phyloP scores from a whole-genome alignment of 2,888 invertebrate species.

The Mayetiola destructor region DNA sequence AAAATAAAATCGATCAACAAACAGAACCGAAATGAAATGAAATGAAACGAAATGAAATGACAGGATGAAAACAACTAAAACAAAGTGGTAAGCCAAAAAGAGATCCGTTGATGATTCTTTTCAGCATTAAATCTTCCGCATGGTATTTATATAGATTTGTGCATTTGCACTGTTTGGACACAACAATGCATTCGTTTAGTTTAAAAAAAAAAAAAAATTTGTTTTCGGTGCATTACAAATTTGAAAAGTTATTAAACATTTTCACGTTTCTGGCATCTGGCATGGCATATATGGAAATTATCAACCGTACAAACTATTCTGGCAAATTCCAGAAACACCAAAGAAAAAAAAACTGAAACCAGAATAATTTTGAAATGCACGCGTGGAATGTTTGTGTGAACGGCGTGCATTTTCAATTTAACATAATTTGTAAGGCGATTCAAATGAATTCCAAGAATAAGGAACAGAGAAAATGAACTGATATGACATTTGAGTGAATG shows the following conservation, averaged over 20 bases:
- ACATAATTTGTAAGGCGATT: not conserved
- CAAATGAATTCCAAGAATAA: not conserved
- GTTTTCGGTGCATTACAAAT: constrained; percentile 3
- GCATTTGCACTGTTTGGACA: not conserved
- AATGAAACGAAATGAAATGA: no score
- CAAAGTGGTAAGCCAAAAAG: no score
- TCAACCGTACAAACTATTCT: no score
- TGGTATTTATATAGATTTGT: not conserved
- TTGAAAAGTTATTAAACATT: not conserved
- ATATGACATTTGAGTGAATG: constrained; percentile 10
- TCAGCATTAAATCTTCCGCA: not conserved
- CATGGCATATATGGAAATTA: no score
- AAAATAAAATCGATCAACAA: constrained; percentile 7
- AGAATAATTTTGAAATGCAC: not conserved
- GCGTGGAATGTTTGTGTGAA: not conserved
- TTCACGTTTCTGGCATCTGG: not conserved
- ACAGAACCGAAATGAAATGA: not conserved
- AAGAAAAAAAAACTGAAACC: no score
- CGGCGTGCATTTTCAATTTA: constrained; percentile 9
- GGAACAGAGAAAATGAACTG: not conserved
- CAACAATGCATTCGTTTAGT: not conserved
- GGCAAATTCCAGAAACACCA: no score
- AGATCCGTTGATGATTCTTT: not conserved
- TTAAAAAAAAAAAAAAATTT: not conserved
- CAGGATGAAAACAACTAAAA: constrained; percentile 6